phyloP scores from a whole-genome alignment of 2,797 vertebrate genomes.

The Spinus pinus region DNA sequence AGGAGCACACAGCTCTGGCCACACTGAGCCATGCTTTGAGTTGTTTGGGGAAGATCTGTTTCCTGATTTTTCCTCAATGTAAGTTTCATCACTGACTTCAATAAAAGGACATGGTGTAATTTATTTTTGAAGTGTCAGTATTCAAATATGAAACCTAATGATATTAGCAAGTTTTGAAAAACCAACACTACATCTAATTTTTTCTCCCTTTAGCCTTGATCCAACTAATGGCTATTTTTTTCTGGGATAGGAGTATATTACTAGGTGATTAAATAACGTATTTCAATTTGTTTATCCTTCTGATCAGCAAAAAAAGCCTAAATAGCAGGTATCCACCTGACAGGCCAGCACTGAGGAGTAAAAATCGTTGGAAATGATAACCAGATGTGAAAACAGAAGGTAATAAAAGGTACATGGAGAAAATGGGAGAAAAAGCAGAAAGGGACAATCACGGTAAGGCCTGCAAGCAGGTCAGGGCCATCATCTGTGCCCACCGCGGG shows the following conservation, averaged over 20 bases:
- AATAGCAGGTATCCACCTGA: background rate
- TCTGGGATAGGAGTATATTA: background rate
- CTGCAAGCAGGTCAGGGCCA: background rate
- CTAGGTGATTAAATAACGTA: background rate
- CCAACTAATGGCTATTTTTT: background rate
- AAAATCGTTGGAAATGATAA: background rate
- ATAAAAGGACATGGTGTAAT: background rate
- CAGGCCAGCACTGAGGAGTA: background rate
- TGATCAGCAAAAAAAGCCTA: background rate
- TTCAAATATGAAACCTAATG: background rate
- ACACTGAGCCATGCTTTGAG: background rate
- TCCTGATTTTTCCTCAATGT: background rate
- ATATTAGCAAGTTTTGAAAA: background rate
- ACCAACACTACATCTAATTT: background rate
- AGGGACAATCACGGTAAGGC: accelerated
- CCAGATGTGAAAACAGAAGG: background rate
- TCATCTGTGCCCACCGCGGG: background rate
- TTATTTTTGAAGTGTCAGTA: background rate
- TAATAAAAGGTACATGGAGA: background rate
- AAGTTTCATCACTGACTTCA: background rate
- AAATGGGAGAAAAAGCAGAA: background rate
- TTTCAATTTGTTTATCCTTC: background rate
- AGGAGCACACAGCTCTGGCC: accelerated
- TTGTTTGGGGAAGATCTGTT: background rate
- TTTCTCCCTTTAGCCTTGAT: background rate